These are phyloP conservation scores for Aricia artaxerxes DNA, from an alignment of 2,888 invertebrate genomes.

Conservation along the genomic window DNA sequence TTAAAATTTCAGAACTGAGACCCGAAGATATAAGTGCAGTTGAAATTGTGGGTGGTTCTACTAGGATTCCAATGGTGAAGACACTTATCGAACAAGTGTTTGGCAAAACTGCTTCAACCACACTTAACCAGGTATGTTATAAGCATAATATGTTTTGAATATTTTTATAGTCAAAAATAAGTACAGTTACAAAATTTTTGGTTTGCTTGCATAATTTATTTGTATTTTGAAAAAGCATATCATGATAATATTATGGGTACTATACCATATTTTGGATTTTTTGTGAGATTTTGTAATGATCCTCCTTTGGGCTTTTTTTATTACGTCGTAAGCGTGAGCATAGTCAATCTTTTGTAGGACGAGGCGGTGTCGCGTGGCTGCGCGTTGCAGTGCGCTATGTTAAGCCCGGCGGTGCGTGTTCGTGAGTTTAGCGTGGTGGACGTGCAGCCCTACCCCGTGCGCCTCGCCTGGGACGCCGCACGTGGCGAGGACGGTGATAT, in stretches of 20 bases:
- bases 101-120: slow-evolving; percentile 93
- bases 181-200: not conserved
- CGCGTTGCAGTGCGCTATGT: slow-evolving; percentile 97
- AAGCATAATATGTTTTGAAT: not conserved
- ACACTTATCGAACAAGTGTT: slow-evolving; percentile 92
- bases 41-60: slow-evolving; percentile 97
- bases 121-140: slow-evolving; percentile 88
- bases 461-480: slow-evolving; percentile 89
- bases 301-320: not conserved
- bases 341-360: slow-evolving; percentile 75
- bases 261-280: no score
- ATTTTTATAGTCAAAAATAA: not conserved
- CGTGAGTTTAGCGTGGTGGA: slow-evolving; percentile 97
- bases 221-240: no score
- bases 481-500: slow-evolving; percentile 87
- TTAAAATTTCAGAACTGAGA: slow-evolving; percentile 81
- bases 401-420: slow-evolving; percentile 98
- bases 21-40: slow-evolving; percentile 95
- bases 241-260: no score
- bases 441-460: slow-evolving; percentile 93
- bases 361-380: slow-evolving; percentile 98
- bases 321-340: not conserved
- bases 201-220: not conserved
- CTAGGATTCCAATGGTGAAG: slow-evolving; percentile 96
- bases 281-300: no score